Evolutionary conservation across 1,140 invertebrate species (phyloP), one percentile per base, ranked within the genome.

Genomic region (Ips typographus): DNA sequence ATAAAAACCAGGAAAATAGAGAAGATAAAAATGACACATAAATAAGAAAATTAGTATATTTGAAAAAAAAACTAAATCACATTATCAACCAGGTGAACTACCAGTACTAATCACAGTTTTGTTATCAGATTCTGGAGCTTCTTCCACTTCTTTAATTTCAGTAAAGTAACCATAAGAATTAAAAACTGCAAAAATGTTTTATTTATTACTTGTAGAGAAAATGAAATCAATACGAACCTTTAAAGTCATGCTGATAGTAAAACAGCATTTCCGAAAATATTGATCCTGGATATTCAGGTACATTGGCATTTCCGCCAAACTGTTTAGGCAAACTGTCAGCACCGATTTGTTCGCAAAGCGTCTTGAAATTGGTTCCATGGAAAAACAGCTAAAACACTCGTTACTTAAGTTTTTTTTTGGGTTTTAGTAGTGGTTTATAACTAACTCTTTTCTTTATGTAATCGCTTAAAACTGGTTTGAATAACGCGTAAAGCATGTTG

Each of bases 391-490:
- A 66, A 5, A 81, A 75, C 39, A 22, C 0, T 22, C 22, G 22
- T 22, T 22, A 22, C 22, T 22, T 22, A 22, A 22, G 22, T 5
- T 22, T 22, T 22, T 22, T 22, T 22, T 61, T 2, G 22, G 22
- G 22, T 22, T 22, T 22, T 22, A 22, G 22, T 40, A 49, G 22
- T 0, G 44, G 44, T 49, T 49, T 22, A 22, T 49, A 37, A 77
- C 78, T 79, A 77, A 88, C 85, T 44, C 83, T 81, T 70, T 87
- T 86, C 73, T 86, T 84, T 2, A 87, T 76, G 70, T 87, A 84
- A 72, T 87, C 85, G 44, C 87, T 80, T 22, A 94, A 83, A 77
- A 94, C 92, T 36, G 88, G 89, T 78, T 93, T 93, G 76, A 93
- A 90, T 44, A 94, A 83, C 47, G 87, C 85, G 74, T 88, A 92